phyloP scores from a whole-genome alignment of 2,888 invertebrate genomes.

The Phaedon cochleariae region DNA sequence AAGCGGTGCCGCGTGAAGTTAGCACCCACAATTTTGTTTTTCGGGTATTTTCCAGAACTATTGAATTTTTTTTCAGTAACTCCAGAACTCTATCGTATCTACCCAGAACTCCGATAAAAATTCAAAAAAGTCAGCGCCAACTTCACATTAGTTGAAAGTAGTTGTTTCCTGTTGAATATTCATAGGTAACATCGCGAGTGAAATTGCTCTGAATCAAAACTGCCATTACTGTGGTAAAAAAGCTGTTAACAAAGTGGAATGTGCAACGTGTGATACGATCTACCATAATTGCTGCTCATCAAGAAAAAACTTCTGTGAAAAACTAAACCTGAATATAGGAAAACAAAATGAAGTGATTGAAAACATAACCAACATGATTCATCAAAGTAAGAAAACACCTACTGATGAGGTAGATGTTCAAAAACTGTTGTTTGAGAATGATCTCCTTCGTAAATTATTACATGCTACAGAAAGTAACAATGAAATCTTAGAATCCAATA shows the following conservation, averaged over 20 bases:
- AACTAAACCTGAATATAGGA: slow-evolving; percentile 6
- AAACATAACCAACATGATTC: background rate
- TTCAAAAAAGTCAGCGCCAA: no score
- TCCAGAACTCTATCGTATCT: no score
- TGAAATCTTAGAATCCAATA: background rate
- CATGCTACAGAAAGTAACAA: background rate
- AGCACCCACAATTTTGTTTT: no score
- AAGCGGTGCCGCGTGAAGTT: no score
- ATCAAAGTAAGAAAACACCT: background rate
- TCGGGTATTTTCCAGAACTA: no score
- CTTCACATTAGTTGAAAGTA: no score
- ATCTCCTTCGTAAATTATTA: slow-evolving; percentile 4
- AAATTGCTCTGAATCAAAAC: background rate
- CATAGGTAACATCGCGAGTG: slow-evolving; percentile 12
- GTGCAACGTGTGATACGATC: slow-evolving; percentile 3
- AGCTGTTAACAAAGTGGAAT: background rate
- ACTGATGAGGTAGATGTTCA: background rate
- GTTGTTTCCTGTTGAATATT: no score
- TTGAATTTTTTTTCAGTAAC: no score
- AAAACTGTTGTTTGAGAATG: background rate
- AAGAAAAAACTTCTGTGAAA: slow-evolving; percentile 9
- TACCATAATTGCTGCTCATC: slow-evolving; percentile 12
- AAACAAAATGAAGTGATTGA: slow-evolving; percentile 8
- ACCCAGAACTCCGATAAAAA: no score
- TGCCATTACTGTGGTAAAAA: slow-evolving; percentile 2